Evolutionary conservation across 2,797 vertebrate genomes (phyloP), one percentile per base, ranked within the genome.

Genomic region (Intellagama lesueurii): DNA sequence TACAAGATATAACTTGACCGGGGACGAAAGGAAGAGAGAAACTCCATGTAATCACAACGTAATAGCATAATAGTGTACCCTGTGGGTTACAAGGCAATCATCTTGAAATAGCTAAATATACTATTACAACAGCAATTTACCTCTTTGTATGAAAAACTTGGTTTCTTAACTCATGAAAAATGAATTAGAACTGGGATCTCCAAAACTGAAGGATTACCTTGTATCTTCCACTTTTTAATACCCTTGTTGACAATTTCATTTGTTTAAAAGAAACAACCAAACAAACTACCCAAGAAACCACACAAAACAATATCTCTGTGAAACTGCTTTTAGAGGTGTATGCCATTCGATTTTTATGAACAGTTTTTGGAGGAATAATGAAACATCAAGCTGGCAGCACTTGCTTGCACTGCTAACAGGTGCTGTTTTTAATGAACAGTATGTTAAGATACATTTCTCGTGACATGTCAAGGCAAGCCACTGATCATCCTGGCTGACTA

Each of bases 41-140:
- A 90, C 87, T 87, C 24, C 86, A 1, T 91, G 92, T 94, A 95
- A 93, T 92, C 92, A 94, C 87, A 86, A 93, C n/a, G 26, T 1
- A 91, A 92, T 90, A 95, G 94, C 93, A 95, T n/a, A 56, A 56
- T 73, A 73, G 93, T 91, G 94, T 2, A 47, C 94, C 92, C 94
- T 83, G 87, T 52, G 94, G 95, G 95, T 96, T 96, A 94, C 88
- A 95, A 94, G 92, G 91, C 96, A 96, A 97, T 96, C 96, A 96
- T 95, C 86, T 80, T 92, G 94, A 95, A 94, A 87, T 91, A 93
- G 95, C 88, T 88, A 94, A 96, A 91, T 87, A 85, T 88, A 91
- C 81, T 92, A 85, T 83, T 95, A 85, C 88, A 94, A 93, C 90
- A 96, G 93, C 95, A 95, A 97, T 95, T 96, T 93, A 94, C 86